phyloP scores from a whole-genome alignment of 1,140 invertebrate genomes.

The Drosophila miranda region DNA sequence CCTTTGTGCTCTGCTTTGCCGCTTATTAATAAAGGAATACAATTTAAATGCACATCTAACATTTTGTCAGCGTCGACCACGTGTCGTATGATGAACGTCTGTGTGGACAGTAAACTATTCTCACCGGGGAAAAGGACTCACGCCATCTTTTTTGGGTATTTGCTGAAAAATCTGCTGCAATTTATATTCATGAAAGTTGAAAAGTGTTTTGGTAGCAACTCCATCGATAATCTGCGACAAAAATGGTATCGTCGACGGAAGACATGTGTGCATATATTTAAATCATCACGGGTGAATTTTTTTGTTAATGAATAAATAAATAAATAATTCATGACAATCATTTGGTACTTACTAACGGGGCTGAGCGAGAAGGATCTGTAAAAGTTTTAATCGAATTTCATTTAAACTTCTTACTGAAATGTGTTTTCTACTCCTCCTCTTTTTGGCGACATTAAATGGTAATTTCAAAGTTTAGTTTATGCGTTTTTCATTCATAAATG shows the following conservation, averaged over 20 bases:
- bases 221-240: no score
- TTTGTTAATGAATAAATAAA: slow-evolving; percentile 41
- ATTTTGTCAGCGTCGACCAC: slow-evolving; percentile 34
- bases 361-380: neutral
- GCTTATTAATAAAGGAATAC: slow-evolving; percentile 61
- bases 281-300: slow-evolving; percentile 49
- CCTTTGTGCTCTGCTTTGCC: slow-evolving; percentile 24
- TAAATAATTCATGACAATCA: slow-evolving; percentile 51
- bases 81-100: slow-evolving; percentile 42
- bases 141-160: no score
- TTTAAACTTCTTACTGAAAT: slow-evolving; percentile 4
- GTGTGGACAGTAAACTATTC: no score
- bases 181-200: slow-evolving; percentile 66
- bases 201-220: slow-evolving; percentile 45
- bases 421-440: neutral
- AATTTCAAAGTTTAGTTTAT: slow-evolving; percentile 52
- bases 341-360: slow-evolving; percentile 25
- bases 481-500: slow-evolving; percentile 13
- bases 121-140: no score
- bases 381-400: slow-evolving; percentile 57
- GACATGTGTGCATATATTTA: slow-evolving; percentile 38
- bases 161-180: slow-evolving; percentile 45
- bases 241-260: no score
- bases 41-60: slow-evolving; percentile 63
- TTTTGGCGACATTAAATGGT: slow-evolving; percentile 44